phyloP scores from a whole-genome alignment of 1,140 invertebrate genomes.

The Pomacea maculata region DNA sequence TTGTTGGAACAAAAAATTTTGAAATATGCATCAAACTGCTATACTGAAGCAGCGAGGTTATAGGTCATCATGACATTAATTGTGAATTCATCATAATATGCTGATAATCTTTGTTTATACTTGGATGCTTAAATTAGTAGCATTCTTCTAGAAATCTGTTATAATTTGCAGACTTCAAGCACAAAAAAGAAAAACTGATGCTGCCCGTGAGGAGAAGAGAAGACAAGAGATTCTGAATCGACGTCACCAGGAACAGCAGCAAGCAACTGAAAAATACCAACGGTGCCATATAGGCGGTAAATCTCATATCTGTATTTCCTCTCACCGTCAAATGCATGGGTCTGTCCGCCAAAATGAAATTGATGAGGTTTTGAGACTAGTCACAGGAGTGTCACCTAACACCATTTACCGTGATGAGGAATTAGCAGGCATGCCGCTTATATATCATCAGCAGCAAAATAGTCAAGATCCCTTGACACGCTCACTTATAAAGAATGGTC shows the following conservation, averaged over 20 bases:
- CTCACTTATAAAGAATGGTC: conserved; percentile 34
- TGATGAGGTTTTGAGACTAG: conserved; percentile 41
- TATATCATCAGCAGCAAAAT: conserved; percentile 9
- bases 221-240: conserved; percentile 52
- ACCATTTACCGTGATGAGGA: conserved; percentile 10
- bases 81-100: too few relatives aligned
- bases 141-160: background rate
- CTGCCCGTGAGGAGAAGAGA: conserved; percentile 52
- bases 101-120: background rate
- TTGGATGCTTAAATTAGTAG: background rate
- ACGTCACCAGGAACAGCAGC: conserved; percentile 47
- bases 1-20: too few relatives aligned
- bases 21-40: too few relatives aligned
- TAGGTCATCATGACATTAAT: too few relatives aligned
- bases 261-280: conserved; percentile 59
- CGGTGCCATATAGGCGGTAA: conserved; percentile 38
- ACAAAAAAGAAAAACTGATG: conserved; percentile 49
- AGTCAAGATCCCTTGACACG: conserved; percentile 33
- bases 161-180: conserved; percentile 45
- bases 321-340: conserved; percentile 5
- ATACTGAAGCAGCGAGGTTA: too few relatives aligned
- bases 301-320: conserved; percentile 1
- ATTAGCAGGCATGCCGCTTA: background rate
- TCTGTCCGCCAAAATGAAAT: conserved; percentile 15
- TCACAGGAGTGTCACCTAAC: conserved; percentile 36